Percentiles rank a stretch among this genome's conserved stretches.
phyloP scores from a whole-genome alignment of 2,888 invertebrate genomes.

The Chironomus tentans region DNA sequence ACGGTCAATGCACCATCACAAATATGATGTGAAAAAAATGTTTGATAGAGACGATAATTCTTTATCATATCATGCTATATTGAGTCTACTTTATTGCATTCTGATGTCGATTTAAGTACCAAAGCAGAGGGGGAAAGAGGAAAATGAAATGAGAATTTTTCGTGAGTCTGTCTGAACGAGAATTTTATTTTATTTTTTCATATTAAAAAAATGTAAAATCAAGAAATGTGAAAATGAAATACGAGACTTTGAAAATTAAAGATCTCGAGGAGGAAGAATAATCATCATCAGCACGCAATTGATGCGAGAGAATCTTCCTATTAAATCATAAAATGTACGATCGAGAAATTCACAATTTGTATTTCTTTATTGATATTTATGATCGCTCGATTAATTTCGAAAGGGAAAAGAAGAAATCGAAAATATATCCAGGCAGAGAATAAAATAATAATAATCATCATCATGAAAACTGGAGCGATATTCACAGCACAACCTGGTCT shows the following conservation, averaged over 20 bases:
- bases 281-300: slow-evolving; percentile 12
- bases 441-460: not conserved
- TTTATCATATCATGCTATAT: not conserved
- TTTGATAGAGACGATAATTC: not conserved
- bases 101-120: not conserved
- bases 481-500: not conserved
- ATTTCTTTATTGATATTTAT: not conserved
- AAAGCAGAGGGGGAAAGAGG: not conserved
- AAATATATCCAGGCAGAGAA: not conserved
- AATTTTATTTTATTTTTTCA: no score
- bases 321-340: not conserved
- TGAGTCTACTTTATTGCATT: slow-evolving; percentile 10
- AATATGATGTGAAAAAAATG: not conserved
- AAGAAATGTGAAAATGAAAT: slow-evolving; percentile 3
- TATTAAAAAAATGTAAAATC: no score
- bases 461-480: not conserved
- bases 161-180: not conserved
- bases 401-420: not conserved
- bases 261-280: not conserved
- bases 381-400: not conserved
- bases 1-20: not conserved
- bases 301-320: not conserved
- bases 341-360: not conserved
- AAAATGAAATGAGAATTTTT: not conserved
- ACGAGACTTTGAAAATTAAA: not conserved